Conservation (phyloP, 1,140 invertebrate genomes). For the Agrilus planipennis region DNA sequence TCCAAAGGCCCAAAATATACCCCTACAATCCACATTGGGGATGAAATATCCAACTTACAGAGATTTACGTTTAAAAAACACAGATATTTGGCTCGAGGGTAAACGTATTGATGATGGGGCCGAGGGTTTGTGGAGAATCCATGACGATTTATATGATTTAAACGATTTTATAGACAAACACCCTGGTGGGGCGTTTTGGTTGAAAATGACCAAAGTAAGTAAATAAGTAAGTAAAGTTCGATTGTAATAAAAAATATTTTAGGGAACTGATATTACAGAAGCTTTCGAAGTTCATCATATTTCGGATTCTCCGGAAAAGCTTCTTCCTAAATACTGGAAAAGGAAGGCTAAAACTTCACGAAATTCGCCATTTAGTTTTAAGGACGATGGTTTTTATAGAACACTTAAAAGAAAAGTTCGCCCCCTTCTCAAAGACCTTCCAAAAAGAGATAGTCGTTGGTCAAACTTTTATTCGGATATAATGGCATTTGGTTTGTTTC, state of each 20-base stretch:
- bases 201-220: slow-evolving; percentile 49
- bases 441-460: background rate
- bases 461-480: background rate
- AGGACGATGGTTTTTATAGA: slow-evolving; percentile 48
- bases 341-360: slow-evolving; percentile 38
- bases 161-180: slow-evolving; percentile 53
- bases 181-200: slow-evolving; percentile 70
- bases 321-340: slow-evolving; percentile 46
- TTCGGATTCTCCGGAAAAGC: slow-evolving; percentile 31
- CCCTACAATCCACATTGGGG: slow-evolving; percentile 19
- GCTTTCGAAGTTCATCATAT: slow-evolving; percentile 49
- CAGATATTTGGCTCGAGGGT: slow-evolving; percentile 46
- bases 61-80: slow-evolving; percentile 34
- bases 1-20: slow-evolving; percentile 1
- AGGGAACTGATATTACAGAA: slow-evolving; percentile 56
- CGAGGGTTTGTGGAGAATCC: slow-evolving; percentile 64
- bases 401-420: slow-evolving; percentile 40
- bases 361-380: slow-evolving; percentile 45
- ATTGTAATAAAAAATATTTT: slow-evolving; percentile 8
- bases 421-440: background rate
- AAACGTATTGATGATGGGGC: slow-evolving; percentile 58
- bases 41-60: slow-evolving; percentile 40
- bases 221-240: too few relatives aligned
- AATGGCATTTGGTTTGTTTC: background rate
- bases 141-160: slow-evolving; percentile 65